A percentile compares a stretch with the other conserved stretches of the same genome.
phyloP scores from a whole-genome alignment of 2,888 invertebrate species.

The Caenorhabditis becei region DNA sequence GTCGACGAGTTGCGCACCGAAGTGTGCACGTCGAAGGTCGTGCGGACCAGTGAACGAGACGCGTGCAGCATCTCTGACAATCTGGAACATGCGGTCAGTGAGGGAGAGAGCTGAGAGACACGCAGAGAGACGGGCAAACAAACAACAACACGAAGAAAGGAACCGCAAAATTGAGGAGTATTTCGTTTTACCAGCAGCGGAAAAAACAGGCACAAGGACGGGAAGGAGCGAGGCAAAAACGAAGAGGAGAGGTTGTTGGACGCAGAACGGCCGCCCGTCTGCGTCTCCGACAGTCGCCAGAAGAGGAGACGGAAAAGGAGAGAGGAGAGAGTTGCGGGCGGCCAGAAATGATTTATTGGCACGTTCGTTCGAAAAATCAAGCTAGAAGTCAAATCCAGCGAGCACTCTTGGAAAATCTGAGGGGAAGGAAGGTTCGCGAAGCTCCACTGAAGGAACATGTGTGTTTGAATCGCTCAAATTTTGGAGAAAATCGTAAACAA shows the following conservation, averaged over 20 bases:
- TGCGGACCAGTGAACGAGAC: conserved; percentile 50
- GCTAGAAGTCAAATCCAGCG: too few relatives aligned
- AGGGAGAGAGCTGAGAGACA: background rate
- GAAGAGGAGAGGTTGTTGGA: background rate
- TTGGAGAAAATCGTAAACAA: too few relatives aligned
- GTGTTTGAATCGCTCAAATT: too few relatives aligned
- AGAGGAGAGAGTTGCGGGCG: background rate
- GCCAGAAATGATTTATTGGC: background rate
- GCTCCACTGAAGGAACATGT: too few relatives aligned
- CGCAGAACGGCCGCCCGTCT: conserved; percentile 51
- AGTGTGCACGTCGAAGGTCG: conserved; percentile 25
- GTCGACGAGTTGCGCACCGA: conserved; percentile 44
- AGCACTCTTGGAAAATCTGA: too few relatives aligned
- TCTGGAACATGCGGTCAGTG: conserved; percentile 7
- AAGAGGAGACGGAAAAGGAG: conserved; percentile 9
- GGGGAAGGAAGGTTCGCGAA: too few relatives aligned
- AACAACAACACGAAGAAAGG: background rate
- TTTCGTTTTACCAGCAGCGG: too few relatives aligned
- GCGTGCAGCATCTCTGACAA: conserved; percentile 51
- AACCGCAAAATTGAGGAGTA: background rate
- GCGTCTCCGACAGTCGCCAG: conserved; percentile 28
- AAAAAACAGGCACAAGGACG: background rate
- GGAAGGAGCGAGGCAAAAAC: background rate
- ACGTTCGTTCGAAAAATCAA: background rate
- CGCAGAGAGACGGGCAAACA: background rate